Conservation (phyloP, 2,113 vertebrate genomes). For the Lanius ludovicianus region DNA sequence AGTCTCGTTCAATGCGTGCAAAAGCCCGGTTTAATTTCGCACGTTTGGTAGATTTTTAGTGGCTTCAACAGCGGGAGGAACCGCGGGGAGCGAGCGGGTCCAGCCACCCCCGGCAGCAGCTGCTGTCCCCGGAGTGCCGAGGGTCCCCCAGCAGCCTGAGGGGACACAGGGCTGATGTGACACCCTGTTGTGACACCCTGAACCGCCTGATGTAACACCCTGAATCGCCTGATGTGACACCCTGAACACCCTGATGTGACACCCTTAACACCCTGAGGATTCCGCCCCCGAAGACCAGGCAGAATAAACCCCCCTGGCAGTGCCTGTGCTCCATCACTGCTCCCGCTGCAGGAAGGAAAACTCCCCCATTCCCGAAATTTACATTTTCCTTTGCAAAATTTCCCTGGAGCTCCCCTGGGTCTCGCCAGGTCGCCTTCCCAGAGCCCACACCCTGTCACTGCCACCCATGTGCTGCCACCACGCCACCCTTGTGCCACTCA, state of each 20-base stretch:
- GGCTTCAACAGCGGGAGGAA: neutral
- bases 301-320: neutral
- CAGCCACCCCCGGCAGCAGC: rapidly evolving
- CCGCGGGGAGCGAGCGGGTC: rapidly evolving
- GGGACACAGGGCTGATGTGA: rapidly evolving
- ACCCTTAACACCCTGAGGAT: too few species aligned
- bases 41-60: neutral
- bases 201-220: too few species aligned
- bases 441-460: neutral
- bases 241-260: neutral
- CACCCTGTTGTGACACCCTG: too few species aligned
- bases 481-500: neutral
- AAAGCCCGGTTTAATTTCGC: neutral
- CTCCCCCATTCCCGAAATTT: rapidly evolving
- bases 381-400: neutral
- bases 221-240: too few species aligned
- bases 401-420: neutral
- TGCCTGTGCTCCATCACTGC: rapidly evolving
- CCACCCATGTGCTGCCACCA: neutral
- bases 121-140: neutral
- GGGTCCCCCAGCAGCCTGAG: neutral
- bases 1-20: neutral
- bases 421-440: rapidly evolving
- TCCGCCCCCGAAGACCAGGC: neutral
- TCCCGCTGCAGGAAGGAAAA: neutral